phyloP scores from a whole-genome alignment of 2,797 vertebrate genomes.

The Phalanger gymnotis region DNA sequence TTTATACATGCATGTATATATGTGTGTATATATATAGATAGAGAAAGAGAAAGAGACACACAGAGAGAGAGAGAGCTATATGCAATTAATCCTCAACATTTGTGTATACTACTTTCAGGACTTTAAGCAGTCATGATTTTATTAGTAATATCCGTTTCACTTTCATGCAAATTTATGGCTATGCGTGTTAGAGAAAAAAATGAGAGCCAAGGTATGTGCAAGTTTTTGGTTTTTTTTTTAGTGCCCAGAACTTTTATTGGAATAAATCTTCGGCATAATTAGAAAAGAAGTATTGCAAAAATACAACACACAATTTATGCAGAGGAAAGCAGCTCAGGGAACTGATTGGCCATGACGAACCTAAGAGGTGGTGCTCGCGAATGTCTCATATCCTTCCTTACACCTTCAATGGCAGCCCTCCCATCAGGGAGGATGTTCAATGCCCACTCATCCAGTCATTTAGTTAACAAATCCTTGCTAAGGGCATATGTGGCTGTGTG shows the following conservation, averaged over 20 bases:
- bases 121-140: neutral
- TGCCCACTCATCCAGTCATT: no score
- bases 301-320: neutral
- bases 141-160: neutral
- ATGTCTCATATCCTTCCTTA: no score
- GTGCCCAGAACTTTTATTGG: neutral
- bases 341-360: no score
- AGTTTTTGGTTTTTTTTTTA: no score
- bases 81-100: neutral
- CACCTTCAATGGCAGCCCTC: no score
- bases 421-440: no score
- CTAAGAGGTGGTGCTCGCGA: no score
- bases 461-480: no score
- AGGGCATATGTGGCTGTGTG: no score
- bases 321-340: neutral
- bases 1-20: no score
- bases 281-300: neutral
- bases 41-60: no score
- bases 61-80: neutral
- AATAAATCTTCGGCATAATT: neutral
- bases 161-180: neutral
- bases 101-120: neutral
- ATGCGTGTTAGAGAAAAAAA: neutral
- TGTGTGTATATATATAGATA: no score
- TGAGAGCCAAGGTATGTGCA: neutral